Conservation (phyloP, 2,888 invertebrate genomes). For the Homarus gammarus region DNA sequence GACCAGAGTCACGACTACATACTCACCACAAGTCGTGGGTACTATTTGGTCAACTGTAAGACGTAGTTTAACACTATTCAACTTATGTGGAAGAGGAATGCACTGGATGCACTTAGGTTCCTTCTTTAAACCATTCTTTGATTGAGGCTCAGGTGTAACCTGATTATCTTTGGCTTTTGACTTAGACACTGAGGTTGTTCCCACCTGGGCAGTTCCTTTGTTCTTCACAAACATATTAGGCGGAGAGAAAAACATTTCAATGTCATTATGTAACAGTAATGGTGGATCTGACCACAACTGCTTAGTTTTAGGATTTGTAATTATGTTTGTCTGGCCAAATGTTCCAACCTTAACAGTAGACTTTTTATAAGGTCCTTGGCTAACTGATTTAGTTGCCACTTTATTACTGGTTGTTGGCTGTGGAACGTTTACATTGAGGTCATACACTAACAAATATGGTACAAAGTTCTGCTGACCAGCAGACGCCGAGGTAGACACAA, state of each 20-base stretch:
- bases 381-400: slow-evolving; percentile 45
- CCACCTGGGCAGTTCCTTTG: slow-evolving; percentile 53
- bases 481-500: slow-evolving; percentile 32
- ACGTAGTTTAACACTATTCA: slow-evolving; percentile 63
- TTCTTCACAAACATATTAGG: slow-evolving; percentile 62
- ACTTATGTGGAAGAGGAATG: slow-evolving; percentile 70
- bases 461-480: slow-evolving; percentile 70
- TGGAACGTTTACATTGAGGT: slow-evolving; percentile 55
- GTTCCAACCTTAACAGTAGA: slow-evolving; percentile 68
- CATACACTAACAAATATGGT: slow-evolving; percentile 67
- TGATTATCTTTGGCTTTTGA: slow-evolving; percentile 64
- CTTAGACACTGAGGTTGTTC: slow-evolving; percentile 43
- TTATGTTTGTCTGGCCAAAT: slow-evolving; percentile 46
- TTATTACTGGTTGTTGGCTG: slow-evolving; percentile 52
- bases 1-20: slow-evolving; percentile 61
- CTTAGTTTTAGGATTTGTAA: slow-evolving; percentile 54
- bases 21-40: slow-evolving; percentile 66
- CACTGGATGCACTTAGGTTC: slow-evolving; percentile 73
- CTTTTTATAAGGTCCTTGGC: slow-evolving; percentile 69
- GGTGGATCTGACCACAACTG: slow-evolving; percentile 61
- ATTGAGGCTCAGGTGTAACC: slow-evolving; percentile 45
- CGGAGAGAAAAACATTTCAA: slow-evolving; percentile 62
- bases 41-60: slow-evolving; percentile 60
- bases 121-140: slow-evolving; percentile 62
- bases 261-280: slow-evolving; percentile 53